Evolutionary conservation across 1,140 invertebrate species (phyloP).

Genomic region (Sinonovacula constricta): DNA sequence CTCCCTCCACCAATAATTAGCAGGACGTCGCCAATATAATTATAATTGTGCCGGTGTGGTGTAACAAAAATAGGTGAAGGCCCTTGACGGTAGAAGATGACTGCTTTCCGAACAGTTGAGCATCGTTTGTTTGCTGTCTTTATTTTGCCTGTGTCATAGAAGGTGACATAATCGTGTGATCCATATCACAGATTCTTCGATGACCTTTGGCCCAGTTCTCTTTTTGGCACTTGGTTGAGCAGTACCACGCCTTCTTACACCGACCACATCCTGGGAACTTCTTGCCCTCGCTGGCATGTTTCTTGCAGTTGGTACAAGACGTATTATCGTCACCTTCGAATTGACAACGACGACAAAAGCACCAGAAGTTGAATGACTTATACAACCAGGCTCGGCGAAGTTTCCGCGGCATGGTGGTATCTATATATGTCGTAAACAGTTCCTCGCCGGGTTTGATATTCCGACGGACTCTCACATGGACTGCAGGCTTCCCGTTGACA

Average conservation of each 20-base stretch:
- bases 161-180: slow-evolving; percentile 15
- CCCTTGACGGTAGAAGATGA: too few relatives aligned
- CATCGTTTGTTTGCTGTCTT: too few relatives aligned
- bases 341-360: slow-evolving; percentile 69
- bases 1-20: too few relatives aligned
- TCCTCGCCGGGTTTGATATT: slow-evolving; percentile 70
- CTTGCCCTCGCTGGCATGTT: slow-evolving; percentile 57
- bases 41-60: too few relatives aligned
- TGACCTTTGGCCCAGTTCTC: slow-evolving; percentile 71
- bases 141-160: too few relatives aligned
- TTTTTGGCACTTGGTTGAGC: slow-evolving; percentile 71
- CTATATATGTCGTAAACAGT: slow-evolving; percentile 72
- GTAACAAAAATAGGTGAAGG: too few relatives aligned
- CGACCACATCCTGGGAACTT: slow-evolving; percentile 70
- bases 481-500: slow-evolving; percentile 60
- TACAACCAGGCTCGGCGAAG: slow-evolving; percentile 72
- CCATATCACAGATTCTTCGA: slow-evolving; percentile 61
- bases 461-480: slow-evolving; percentile 65
- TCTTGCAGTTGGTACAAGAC: slow-evolving; percentile 68
- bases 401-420: slow-evolving; percentile 65
- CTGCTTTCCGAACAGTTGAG: too few relatives aligned
- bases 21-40: too few relatives aligned
- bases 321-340: slow-evolving; percentile 71
- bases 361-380: slow-evolving; percentile 76
- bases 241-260: slow-evolving; percentile 75